These are phyloP conservation scores for Zaprionus davidi DNA, from an alignment of 1,140 invertebrate genomes.

Conservation along the genomic window DNA sequence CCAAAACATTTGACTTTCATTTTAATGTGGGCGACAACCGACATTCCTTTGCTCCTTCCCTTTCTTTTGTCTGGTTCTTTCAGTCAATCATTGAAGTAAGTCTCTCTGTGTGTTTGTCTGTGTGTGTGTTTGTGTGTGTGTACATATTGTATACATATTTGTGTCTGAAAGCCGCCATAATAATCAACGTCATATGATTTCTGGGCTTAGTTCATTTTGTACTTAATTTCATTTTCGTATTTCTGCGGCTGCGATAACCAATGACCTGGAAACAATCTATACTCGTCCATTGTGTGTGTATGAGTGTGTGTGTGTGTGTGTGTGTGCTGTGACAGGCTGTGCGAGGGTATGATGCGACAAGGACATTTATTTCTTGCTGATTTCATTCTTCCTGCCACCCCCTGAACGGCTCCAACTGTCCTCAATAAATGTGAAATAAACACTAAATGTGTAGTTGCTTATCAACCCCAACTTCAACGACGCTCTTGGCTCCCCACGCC, in stretches of 20 bases:
- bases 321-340: conserved; percentile 26
- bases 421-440: conserved; percentile 81
- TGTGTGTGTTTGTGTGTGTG: conserved; percentile 3
- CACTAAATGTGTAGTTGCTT: conserved; percentile 78
- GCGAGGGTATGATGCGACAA: conserved; percentile 41
- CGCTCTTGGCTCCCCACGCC: neutral
- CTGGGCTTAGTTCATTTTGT: conserved; percentile 48
- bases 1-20: conserved; percentile 63
- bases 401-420: conserved; percentile 24
- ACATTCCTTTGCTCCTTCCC: conserved; percentile 11
- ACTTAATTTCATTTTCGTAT: conserved; percentile 78
- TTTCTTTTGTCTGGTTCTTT: conserved; percentile 33
- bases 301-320: conserved; percentile 13
- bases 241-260: conserved; percentile 73
- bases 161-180: conserved; percentile 51
- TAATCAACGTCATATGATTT: conserved; percentile 73
- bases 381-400: conserved; percentile 60
- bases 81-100: conserved; percentile 56
- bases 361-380: conserved; percentile 81
- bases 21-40: conserved; percentile 44
- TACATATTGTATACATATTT: neutral
- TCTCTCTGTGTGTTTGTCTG: conserved; percentile 23
- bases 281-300: conserved; percentile 48
- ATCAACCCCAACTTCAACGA: conserved; percentile 13
- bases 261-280: conserved; percentile 81